A percentile compares a stretch with the other conserved stretches of the same genome.
Evolutionary conservation across 1,140 invertebrate species (phyloP).

Genomic region (Tetramorium parvispinum): DNA sequence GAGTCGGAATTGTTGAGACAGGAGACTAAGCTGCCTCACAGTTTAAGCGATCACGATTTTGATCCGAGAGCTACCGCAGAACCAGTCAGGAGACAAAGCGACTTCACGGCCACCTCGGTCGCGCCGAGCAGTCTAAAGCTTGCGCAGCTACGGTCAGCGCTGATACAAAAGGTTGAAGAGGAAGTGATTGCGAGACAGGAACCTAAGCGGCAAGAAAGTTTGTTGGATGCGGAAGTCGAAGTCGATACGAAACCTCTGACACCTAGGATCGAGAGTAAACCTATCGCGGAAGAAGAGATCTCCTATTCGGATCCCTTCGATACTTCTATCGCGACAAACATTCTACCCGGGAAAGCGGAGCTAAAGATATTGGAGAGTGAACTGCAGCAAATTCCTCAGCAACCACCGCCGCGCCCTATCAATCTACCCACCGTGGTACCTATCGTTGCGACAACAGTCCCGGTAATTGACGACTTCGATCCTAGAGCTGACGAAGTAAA

Average conservation of each 20-base stretch:
- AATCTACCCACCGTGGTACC: constrained; percentile 64
- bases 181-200: constrained; percentile 39
- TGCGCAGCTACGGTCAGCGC: constrained; percentile 31
- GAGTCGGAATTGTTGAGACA: constrained; percentile 88
- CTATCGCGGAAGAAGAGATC: constrained; percentile 80
- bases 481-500: constrained; percentile 77
- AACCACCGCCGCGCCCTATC: constrained; percentile 70
- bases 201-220: constrained; percentile 78
- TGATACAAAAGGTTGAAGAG: constrained; percentile 66
- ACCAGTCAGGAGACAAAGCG: constrained; percentile 69
- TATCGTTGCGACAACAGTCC: background rate
- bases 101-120: constrained; percentile 70
- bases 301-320: constrained; percentile 91
- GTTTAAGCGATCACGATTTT: constrained; percentile 88
- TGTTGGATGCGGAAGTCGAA: constrained; percentile 87
- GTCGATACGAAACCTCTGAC: constrained; percentile 89
- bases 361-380: constrained; percentile 92
- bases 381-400: constrained; percentile 84
- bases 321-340: constrained; percentile 91
- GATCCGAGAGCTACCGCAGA: constrained; percentile 85
- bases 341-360: constrained; percentile 92
- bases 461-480: constrained; percentile 81
- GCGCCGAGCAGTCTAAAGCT: constrained; percentile 66
- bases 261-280: constrained; percentile 85
- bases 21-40: constrained; percentile 78